Conservation (phyloP, 2,797 vertebrate species). For the Apogon hyalosoma region DNA sequence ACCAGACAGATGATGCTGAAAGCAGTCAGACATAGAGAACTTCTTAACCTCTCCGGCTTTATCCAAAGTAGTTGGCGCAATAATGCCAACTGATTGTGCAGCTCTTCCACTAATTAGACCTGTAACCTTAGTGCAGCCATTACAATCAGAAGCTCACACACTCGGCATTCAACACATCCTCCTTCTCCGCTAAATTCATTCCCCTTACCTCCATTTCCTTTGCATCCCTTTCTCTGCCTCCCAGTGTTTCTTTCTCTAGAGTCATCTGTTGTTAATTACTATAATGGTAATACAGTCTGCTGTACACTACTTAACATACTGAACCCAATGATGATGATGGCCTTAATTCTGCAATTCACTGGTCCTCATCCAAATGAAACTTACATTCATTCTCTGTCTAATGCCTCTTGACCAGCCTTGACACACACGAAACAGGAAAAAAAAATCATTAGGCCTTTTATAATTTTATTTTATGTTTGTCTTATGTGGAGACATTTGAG, state of each 20-base stretch:
- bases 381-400: conserved; percentile 10
- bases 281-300: conserved; percentile 59
- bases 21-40: conserved; percentile 25
- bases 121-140: conserved; percentile 65
- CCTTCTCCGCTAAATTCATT: conserved; percentile 19
- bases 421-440: background rate
- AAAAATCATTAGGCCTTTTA: too few relatives aligned
- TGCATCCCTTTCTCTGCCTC: conserved; percentile 5
- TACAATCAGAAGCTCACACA: conserved; percentile 60
- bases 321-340: conserved; percentile 40
- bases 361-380: conserved; percentile 45
- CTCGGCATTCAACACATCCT: conserved; percentile 46
- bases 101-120: conserved; percentile 64
- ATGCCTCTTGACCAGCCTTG: conserved; percentile 1
- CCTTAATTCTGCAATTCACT: conserved; percentile 47
- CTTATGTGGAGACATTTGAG: too few relatives aligned
- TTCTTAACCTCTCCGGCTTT: conserved; percentile 51
- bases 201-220: conserved; percentile 7
- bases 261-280: conserved; percentile 65
- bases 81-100: conserved; percentile 52
- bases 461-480: too few relatives aligned
- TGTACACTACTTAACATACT: conserved; percentile 61
- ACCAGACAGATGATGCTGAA: conserved; percentile 1
- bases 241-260: conserved; percentile 7
- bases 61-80: conserved; percentile 41